A percentile compares a stretch with the other conserved stretches of the same genome.
These are phyloP conservation scores for Aphelinus atriplicis DNA, from an alignment of 1,140 invertebrate species.

Conservation along the genomic window DNA sequence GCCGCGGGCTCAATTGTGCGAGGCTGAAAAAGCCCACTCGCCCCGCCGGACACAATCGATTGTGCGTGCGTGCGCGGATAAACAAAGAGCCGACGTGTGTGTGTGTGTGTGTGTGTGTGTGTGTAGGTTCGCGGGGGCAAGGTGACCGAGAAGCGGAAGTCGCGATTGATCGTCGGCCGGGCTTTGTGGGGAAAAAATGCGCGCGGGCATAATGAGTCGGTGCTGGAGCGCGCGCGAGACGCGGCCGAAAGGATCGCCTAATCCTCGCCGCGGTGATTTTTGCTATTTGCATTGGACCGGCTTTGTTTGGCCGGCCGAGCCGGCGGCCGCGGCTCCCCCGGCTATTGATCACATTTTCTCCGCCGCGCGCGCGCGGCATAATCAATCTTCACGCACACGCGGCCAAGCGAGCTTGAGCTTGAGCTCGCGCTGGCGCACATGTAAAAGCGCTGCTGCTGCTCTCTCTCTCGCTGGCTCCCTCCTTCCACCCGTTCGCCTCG, in stretches of 20 bases:
- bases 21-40: slow-evolving; percentile 41
- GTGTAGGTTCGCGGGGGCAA: slow-evolving; percentile 26
- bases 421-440: slow-evolving; percentile 51
- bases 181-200: slow-evolving; percentile 12
- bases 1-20: slow-evolving; percentile 12
- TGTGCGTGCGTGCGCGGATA: not conserved
- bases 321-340: slow-evolving; percentile 60
- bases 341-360: slow-evolving; percentile 68
- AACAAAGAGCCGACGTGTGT: slow-evolving; percentile 19
- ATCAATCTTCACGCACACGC: slow-evolving; percentile 65
- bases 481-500: slow-evolving; percentile 7
- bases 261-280: slow-evolving; percentile 57
- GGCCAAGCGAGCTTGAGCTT: slow-evolving; percentile 42
- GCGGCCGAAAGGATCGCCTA: slow-evolving; percentile 36
- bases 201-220: not conserved
- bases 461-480: not conserved
- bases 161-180: slow-evolving; percentile 42
- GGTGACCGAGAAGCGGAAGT: slow-evolving; percentile 43
- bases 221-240: not conserved
- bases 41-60: slow-evolving; percentile 19
- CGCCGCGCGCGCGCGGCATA: slow-evolving; percentile 52
- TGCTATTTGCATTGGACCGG: slow-evolving; percentile 57
- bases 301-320: slow-evolving; percentile 33
- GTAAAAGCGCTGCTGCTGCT: slow-evolving; percentile 34
- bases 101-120: not conserved